phyloP scores from a whole-genome alignment of 2,113 vertebrate genomes.

The Recurvirostra avosetta region DNA sequence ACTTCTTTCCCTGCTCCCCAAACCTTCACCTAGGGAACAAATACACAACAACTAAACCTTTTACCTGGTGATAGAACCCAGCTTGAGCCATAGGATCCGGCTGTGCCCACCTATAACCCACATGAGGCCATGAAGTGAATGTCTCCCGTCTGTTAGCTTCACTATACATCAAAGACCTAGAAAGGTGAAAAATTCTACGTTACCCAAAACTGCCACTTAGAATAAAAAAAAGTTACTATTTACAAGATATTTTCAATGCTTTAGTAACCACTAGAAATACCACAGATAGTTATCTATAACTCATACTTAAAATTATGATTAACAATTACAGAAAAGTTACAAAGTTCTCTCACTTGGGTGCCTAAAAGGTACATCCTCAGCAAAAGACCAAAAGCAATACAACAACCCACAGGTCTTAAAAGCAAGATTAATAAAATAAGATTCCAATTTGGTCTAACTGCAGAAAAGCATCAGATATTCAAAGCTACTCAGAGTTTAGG shows the following conservation, averaged over 20 bases:
- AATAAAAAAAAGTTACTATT: background rate
- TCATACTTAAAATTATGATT: background rate
- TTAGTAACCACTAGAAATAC: background rate
- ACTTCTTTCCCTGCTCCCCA: background rate
- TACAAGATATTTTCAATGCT: background rate
- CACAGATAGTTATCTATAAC: background rate
- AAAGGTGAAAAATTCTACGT: conserved; percentile 1
- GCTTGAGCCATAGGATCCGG: conserved; percentile 99
- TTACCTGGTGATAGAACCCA: conserved; percentile 99
- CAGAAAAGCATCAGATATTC: background rate
- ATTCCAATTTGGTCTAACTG: background rate
- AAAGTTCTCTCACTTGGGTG: background rate
- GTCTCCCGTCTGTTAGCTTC: conserved; percentile 98
- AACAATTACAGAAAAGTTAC: background rate
- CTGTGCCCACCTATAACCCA: conserved; percentile 97
- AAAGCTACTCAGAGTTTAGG: background rate
- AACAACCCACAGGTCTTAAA: background rate
- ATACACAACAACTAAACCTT: background rate
- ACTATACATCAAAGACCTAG: conserved; percentile 97
- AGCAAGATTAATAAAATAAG: background rate
- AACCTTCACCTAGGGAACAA: background rate
- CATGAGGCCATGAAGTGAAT: conserved; percentile 98
- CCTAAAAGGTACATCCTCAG: background rate
- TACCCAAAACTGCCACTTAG: background rate
- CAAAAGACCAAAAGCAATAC: background rate